These are phyloP conservation scores for Tetrao urogallus DNA, from an alignment of 2,113 vertebrate species.

Conservation along the genomic window DNA sequence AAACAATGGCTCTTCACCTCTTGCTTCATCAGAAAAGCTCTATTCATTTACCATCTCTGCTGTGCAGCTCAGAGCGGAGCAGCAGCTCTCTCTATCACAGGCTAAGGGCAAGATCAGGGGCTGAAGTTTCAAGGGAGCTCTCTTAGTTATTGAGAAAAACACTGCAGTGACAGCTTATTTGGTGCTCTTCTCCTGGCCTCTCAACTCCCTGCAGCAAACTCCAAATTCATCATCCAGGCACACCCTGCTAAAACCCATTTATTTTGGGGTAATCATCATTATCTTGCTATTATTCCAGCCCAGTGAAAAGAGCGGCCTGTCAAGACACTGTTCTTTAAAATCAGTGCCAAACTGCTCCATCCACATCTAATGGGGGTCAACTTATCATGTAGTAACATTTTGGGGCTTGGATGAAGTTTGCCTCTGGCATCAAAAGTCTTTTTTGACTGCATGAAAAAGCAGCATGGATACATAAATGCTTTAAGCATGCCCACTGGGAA, in stretches of 20 bases:
- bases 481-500: constrained; percentile 29
- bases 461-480: background rate
- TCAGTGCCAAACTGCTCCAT: background rate
- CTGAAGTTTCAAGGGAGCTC: background rate
- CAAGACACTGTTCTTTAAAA: background rate
- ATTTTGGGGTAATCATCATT: background rate
- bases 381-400: background rate
- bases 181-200: background rate
- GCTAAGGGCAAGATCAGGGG: background rate
- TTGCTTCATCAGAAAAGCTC: background rate
- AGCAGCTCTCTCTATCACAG: background rate
- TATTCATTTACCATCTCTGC: background rate
- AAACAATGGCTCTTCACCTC: constrained; percentile 67
- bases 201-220: background rate
- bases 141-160: background rate
- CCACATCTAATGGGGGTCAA: background rate
- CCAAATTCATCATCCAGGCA: background rate
- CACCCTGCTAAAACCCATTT: background rate
- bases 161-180: background rate
- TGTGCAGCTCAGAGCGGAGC: background rate
- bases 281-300: background rate
- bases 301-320: background rate
- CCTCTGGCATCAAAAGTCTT: constrained; percentile 1
- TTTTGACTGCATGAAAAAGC: background rate
- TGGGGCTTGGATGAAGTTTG: background rate